Base-by-base conservation (phyloP, 2,113 vertebrate species). In the Zapornia atra region DNA sequence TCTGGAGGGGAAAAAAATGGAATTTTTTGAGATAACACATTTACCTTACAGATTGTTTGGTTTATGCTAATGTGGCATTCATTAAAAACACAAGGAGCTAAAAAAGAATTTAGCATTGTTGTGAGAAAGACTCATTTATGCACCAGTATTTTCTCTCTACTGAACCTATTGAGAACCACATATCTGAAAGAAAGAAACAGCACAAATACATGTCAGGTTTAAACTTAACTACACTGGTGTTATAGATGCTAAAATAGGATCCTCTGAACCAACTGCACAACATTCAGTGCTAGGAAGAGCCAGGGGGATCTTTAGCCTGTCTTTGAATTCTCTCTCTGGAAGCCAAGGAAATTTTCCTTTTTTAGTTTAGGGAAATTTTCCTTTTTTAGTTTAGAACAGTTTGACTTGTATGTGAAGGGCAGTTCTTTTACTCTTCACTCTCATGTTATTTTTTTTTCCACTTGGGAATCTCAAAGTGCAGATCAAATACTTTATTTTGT, bases 1-100 rank as follows among this genome's bases (percentile, higher is more conserved):
- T 96, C 99, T 98, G 93, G 51, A 84, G 26, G 33, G 97, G 86
- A 92, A 95, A 63, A 91, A 91, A 86, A 80, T 4, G 8, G 12
- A 75, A 69, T 42, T 28, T 38, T 42, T 90, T 88, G 48, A 69
- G 87, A 57, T 17, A 92, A 69, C 6, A 34, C 3, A 5, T 40
- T 95, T 34, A 65, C 20, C 22, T 92, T 82, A 59, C 34, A 31
- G 53, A 31, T 70, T 92, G 53, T 56, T 89, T 2, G 48, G 16
- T 60, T 93, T 81, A 92, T 89, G 56, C 12, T 50, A 12, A 17
- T 65, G 31, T 34, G 16, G 9, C 18, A 11, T 11, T 36, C 48
- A 79, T 64, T 57, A 61, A 68, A 95, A 61, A 53, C 26, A 21
- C 63, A 57, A 79, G 9, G 9, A 84, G 22, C 15, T 75, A 92